Conservation (phyloP, 2,797 vertebrate genomes). For the Sebastes oblongus region DNA sequence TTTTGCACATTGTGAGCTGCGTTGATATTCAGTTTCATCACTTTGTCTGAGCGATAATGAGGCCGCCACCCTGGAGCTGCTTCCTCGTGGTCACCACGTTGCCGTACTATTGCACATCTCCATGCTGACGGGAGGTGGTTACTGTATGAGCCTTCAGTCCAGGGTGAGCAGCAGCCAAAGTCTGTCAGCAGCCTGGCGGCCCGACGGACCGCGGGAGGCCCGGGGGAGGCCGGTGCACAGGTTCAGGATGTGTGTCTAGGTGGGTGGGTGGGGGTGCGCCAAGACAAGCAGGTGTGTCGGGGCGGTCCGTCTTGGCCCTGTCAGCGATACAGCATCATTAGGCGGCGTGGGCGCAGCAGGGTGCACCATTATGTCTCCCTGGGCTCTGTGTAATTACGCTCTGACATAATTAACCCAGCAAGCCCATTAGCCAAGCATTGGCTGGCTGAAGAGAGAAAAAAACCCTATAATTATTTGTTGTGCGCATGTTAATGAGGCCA, state of each 20-base stretch:
- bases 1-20: slow-evolving; percentile 36
- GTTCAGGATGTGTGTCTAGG: slow-evolving; percentile 42
- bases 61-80: slow-evolving; percentile 50
- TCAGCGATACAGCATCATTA: slow-evolving; percentile 95
- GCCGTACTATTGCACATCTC: slow-evolving; percentile 45
- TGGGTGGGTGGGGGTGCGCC: slow-evolving; percentile 62
- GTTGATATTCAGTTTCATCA: slow-evolving; percentile 72
- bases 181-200: slow-evolving; percentile 20
- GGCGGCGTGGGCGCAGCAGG: slow-evolving; percentile 92
- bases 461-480: slow-evolving; percentile 99
- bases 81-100: slow-evolving; percentile 47
- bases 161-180: neutral
- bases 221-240: neutral
- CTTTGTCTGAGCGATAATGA: slow-evolving; percentile 56
- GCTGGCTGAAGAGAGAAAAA: slow-evolving; percentile 87
- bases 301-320: slow-evolving; percentile 87
- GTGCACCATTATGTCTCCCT: slow-evolving; percentile 94
- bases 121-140: slow-evolving; percentile 3
- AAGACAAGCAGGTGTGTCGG: slow-evolving; percentile 92
- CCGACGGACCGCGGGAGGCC: slow-evolving; percentile 30
- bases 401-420: slow-evolving; percentile 99
- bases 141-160: slow-evolving; percentile 11
- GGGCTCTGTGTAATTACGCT: slow-evolving; percentile 99
- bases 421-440: slow-evolving; percentile 98
- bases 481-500: slow-evolving; percentile 99